Evolutionary conservation across 2,888 invertebrate species (phyloP).

Genomic region (Sesia apiformis): DNA sequence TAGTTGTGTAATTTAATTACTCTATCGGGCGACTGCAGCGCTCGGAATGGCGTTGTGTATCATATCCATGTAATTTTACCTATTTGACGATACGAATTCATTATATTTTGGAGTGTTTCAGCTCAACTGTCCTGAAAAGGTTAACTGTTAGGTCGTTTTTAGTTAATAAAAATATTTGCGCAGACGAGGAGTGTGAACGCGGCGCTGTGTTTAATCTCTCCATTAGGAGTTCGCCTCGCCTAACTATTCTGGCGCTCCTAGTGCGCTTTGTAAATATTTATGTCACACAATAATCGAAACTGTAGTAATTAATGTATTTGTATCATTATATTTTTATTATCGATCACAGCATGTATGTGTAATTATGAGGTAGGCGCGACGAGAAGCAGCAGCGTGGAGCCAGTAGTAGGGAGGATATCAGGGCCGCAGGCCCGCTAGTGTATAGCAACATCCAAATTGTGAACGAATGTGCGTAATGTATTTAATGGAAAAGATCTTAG

Average conservation of each 20-base stretch:
- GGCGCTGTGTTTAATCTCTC: conserved; percentile 28
- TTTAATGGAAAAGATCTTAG: conserved; percentile 71
- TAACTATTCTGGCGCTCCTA: conserved; percentile 58
- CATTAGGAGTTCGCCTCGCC: conserved; percentile 56
- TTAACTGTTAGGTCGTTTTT: conserved; percentile 41
- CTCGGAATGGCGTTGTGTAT: conserved; percentile 6
- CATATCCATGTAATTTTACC: conserved; percentile 38
- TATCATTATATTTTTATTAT: conserved; percentile 75
- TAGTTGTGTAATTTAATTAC: conserved; percentile 33
- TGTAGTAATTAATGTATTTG: conserved; percentile 72
- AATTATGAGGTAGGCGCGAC: conserved; percentile 35
- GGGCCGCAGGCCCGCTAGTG: conserved; percentile 23
- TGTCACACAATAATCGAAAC: conserved; percentile 73
- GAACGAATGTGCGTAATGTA: conserved; percentile 54
- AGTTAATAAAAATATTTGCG: conserved; percentile 65
- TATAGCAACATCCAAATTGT: conserved; percentile 54
- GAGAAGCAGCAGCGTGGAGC: conserved; percentile 25
- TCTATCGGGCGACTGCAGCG: too few relatives aligned
- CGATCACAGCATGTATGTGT: conserved; percentile 69
- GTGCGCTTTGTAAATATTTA: conserved; percentile 73
- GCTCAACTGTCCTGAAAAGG: conserved; percentile 55
- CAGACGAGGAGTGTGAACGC: conserved; percentile 11
- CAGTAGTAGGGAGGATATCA: not conserved
- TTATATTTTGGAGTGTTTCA: conserved; percentile 30
- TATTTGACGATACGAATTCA: conserved; percentile 53